Evolutionary conservation across 37 sponge, comb jelly and placozoan genomes (phyloP), one percentile per base, ranked within the genome.

Genomic region (Amphimedon queenslandica): DNA sequence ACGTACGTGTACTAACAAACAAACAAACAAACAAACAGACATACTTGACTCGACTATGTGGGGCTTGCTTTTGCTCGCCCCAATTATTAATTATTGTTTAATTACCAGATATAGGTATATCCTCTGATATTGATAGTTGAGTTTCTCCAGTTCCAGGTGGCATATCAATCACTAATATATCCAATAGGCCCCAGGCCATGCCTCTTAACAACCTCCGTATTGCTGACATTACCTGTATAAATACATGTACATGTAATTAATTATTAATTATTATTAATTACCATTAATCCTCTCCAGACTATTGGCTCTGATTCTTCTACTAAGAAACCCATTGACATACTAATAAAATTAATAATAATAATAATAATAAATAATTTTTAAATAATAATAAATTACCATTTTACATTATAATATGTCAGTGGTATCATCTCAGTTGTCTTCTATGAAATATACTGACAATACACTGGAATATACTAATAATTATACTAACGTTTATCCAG

Each of bases 101-200:
- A 47, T 23, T 42, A 77, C 93, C 93, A 21, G 80, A 70, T 4
- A 92, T 57, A 27, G 93, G 88, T 1, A 88, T 47, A 61, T 89
- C 85, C 74, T 98, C 96, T 10, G 90, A 68, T 3, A 98, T 80
- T 40, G 96, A 80, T 29, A 98, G 90, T 67, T 98, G 99, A 0
- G 99, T 92, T 64, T 98, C 99, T 30, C 99, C 99, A 11, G 99
- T 98, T 27, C 99, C 99, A 25, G 99, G 99, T 3, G 99, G 99
- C 93, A 95, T 87, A 72, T 98, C 99, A 11, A 98, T 79, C 57
- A 98, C 88, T 40, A 98, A 63, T 0, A 98, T 78, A 66, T 98
- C 99, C 63, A 95, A 88, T 64, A 58, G 57, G 0, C 88, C 90
- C 99, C 99, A 98, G 60, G 80, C 85, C 51, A 98, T 96, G 18